phyloP scores from a whole-genome alignment of 92 coral and sea anemone genomes.

The Palythoa grandiflora region DNA sequence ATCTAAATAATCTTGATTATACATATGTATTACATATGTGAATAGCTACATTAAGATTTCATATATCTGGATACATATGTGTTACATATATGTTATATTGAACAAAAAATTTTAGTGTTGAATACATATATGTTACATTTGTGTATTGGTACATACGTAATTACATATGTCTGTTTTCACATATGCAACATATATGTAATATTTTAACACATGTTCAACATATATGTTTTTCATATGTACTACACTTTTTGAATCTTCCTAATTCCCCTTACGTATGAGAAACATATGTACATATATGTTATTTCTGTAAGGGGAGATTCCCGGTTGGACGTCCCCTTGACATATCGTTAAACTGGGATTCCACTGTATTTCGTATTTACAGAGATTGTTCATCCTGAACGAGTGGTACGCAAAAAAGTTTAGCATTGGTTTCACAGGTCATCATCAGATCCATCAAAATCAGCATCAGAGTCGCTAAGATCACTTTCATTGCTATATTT shows the following conservation, averaged over 20 bases:
- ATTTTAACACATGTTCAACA: conserved; percentile 5
- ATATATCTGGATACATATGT: neutral
- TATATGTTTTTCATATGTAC: conserved; percentile 12
- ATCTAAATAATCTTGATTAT: neutral
- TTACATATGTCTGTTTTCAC: neutral
- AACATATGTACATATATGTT: conserved; percentile 15
- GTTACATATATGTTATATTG: neutral
- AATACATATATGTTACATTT: neutral
- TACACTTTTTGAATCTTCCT: neutral
- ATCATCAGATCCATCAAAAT: conserved; percentile 10
- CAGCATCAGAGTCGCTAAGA: conserved; percentile 12
- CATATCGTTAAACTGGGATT: neutral
- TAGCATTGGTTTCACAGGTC: conserved; percentile 13
- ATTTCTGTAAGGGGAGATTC: conserved; percentile 2
- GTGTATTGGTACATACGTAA: neutral
- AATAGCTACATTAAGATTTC: neutral
- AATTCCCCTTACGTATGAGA: neutral
- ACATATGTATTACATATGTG: neutral
- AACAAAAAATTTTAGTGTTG: neutral
- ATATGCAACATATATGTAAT: conserved; percentile 10
- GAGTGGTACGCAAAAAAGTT: conserved; percentile 11
- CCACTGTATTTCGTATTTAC: conserved; percentile 7
- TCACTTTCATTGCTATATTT: conserved; percentile 9
- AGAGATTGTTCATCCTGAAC: conserved; percentile 1
- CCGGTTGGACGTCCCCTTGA: neutral